Conservation (phyloP, 2,888 invertebrate species). For the Eudasyphora cyanicolor region DNA sequence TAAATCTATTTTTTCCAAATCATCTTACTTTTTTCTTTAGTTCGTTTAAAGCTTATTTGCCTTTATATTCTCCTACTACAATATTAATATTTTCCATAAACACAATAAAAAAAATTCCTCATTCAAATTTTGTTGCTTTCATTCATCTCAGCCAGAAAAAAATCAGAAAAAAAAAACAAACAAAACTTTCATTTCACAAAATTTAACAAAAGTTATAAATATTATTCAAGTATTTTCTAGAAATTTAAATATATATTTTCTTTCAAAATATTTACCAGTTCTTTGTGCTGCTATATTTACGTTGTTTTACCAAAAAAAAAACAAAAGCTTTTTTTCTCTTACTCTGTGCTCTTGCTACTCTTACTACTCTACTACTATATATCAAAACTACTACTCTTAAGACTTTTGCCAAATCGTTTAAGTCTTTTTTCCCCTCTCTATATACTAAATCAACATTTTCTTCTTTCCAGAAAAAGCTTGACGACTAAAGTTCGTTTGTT, state of each 20-base stretch:
- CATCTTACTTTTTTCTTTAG: too few species aligned
- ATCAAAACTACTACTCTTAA: too few species aligned
- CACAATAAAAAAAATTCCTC: background rate
- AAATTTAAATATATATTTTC: background rate
- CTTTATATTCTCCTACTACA: too few species aligned
- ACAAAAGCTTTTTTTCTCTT: constrained; percentile 10
- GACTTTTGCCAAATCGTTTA: too few species aligned
- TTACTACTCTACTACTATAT: background rate
- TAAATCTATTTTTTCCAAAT: too few species aligned
- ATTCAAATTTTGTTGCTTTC: background rate
- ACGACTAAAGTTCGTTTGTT: constrained; percentile 2
- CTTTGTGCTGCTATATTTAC: background rate
- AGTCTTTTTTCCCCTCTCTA: too few species aligned
- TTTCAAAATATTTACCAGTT: constrained; percentile 10
- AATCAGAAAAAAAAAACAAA: background rate
- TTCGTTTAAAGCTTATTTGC: too few species aligned
- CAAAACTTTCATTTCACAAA: constrained; percentile 34
- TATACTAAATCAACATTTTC: constrained; percentile 16
- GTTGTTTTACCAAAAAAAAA: background rate
- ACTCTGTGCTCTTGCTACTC: background rate
- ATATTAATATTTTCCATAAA: background rate
- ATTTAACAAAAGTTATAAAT: background rate
- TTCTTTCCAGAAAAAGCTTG: constrained; percentile 30
- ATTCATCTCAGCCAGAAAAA: background rate
- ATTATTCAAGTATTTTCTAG: constrained; percentile 47